Base-by-base conservation (phyloP, 2,797 vertebrate genomes). In the Apogon hyalosoma region DNA sequence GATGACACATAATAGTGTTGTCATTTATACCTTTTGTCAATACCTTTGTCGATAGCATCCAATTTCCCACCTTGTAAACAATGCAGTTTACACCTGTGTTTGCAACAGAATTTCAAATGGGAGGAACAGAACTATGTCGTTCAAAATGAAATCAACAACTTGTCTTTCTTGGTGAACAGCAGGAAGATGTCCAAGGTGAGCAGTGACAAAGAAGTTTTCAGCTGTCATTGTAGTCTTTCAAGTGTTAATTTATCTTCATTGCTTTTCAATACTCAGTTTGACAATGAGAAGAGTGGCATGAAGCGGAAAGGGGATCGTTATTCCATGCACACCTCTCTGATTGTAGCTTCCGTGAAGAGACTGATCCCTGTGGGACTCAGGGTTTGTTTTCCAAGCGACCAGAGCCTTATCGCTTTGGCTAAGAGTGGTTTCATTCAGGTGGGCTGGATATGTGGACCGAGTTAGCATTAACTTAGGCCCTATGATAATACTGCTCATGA, bases 91-190 rank as follows among this genome's bases (percentile, higher is more conserved):
- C 0, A 13, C 1, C 12, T 68, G 3, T 75, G 3, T 58, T 71
- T 70, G 18, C 76, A 78, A 86, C 84, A 99, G 97, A 98, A 97
- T 91, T 98, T 99, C 92, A 99, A 98, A 90, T 96, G 97, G 84
- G 97, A 99, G 86, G 97, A 99, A 61, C 97, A 99, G 88, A 98
- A 97, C 82, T 98, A 96, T 7, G 96, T 98, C 19, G 95, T 98
- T 46, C 97, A 98, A 90, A 98, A 98, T 88, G 95, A 97, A 90
- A 98, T 98, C 88, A 96, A 96, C 92, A 98, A 96, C 63, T 94
- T 96, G 92, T 93, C 94, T 54, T 96, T 98, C 75, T 92, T 97
- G 81, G 94, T 97, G 75, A 96, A 94, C 43, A 93, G 90, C 13
- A 94, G 94, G 80, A 95, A 94, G 81, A 93, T 95, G 88, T 93